Base-by-base conservation (phyloP, 2,888 invertebrate species). In the Busseola fusca region DNA sequence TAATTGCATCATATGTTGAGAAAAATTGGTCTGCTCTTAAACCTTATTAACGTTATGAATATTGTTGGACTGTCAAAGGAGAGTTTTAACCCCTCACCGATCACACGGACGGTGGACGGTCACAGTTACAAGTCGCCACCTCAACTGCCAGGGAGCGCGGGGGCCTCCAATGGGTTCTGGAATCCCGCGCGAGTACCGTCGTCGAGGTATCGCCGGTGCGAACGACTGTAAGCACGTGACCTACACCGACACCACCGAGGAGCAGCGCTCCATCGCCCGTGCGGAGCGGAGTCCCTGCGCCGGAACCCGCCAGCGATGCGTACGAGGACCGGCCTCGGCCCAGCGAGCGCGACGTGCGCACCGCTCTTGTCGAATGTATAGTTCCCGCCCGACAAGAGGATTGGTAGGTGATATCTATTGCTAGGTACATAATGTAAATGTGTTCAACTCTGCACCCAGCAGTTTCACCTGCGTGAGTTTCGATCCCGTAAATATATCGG, bases 331-430 rank as follows among this genome's bases (percentile, higher is more conserved):
- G 77, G 5, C 84, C 87, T 59, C 81, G 82, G 27, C 82, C 78
- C 5, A 72, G 74, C 54, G 85, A 91, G 63, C 90, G 95, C 9
- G 95, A 95, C 80, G 95, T 95, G 40, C 92, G 95, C 50, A 88
- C 87, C 12, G 94, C 93, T 25, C 91, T 95, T 52, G 90, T 93
- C 2, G 95, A 94, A 78, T 94, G 95, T 76, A 90, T 90, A 27
- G 85, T 93, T 64, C 94, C 94, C 16, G 87, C 98, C 79, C 93
- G 98, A 34, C 98, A 98, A 84, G 96, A 96, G 76, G 98, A 98
- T 87, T 98, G 98, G 98, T 98, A 98, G 91, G 96, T 96, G 7
- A 97, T 97, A n/a, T n/a, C n/a, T n/a, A n/a, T n/a, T n/a, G n/a
- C n/a, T n/a, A n/a, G n/a, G n/a, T n/a, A n/a, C n/a, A n/a, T n/a